These are phyloP conservation scores for Papilio polytes DNA, from an alignment of 1,140 invertebrate species.

Conservation along the genomic window DNA sequence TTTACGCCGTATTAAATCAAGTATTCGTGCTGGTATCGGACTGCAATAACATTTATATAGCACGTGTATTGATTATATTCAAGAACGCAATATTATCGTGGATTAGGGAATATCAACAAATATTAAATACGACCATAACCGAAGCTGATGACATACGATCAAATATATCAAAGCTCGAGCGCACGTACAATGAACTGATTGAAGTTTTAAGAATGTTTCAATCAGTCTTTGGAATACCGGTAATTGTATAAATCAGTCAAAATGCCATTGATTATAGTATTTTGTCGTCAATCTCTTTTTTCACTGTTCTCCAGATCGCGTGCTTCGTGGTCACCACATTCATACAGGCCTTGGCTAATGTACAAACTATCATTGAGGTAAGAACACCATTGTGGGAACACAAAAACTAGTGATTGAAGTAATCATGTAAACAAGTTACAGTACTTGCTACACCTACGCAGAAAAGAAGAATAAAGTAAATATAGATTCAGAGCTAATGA, in stretches of 20 bases:
- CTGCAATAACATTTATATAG: neutral
- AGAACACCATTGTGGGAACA: neutral
- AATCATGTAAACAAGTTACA: too few species aligned
- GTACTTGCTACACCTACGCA: too few species aligned
- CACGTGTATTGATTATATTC: neutral
- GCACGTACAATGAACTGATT: neutral
- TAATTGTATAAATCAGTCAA: neutral
- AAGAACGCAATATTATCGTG: neutral
- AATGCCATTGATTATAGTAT: neutral
- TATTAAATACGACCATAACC: neutral
- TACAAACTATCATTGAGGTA: slow-evolving; percentile 25
- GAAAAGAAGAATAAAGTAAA: too few species aligned
- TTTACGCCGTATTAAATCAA: neutral
- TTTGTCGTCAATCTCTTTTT: neutral
- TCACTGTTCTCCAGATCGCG: slow-evolving; percentile 15
- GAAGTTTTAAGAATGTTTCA: neutral
- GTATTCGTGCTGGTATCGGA: neutral
- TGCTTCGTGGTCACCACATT: neutral
- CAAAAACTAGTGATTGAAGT: too few species aligned
- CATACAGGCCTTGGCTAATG: neutral
- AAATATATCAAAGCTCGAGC: neutral
- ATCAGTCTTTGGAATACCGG: neutral
- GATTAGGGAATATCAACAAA: neutral
- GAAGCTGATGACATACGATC: neutral
- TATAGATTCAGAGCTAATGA: too few species aligned